Percentiles rank a stretch among this genome's conserved stretches.
phyloP scores from a whole-genome alignment of 1,140 invertebrate species.

The Solenopsis fugax region DNA sequence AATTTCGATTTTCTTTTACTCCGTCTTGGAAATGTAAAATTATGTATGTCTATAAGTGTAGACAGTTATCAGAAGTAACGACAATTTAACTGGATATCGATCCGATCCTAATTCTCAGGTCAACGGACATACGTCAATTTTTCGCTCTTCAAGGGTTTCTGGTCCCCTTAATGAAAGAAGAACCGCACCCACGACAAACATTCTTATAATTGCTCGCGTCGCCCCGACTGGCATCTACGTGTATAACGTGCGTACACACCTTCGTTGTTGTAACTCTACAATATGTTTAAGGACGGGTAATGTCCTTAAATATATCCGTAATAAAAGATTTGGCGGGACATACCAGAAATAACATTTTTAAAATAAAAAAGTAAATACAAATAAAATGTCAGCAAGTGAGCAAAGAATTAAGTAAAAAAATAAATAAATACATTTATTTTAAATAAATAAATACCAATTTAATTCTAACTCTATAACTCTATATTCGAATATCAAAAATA shows the following conservation, averaged over 20 bases:
- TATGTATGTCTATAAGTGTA: background rate
- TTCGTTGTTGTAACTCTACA: background rate
- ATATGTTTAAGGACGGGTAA: background rate
- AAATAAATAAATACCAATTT: background rate
- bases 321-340: background rate
- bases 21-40: background rate
- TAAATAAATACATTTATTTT: background rate
- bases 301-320: background rate
- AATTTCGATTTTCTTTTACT: background rate
- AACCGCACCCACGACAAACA: conserved; percentile 75
- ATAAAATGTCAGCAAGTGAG: too few relatives aligned
- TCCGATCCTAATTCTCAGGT: conserved; percentile 71
- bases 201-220: conserved; percentile 57
- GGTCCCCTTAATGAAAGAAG: conserved; percentile 64
- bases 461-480: too few relatives aligned
- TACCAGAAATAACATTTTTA: background rate
- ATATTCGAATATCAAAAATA: background rate
- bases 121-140: conserved; percentile 66
- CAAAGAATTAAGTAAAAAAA: background rate
- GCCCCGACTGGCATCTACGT: conserved; percentile 5
- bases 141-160: conserved; percentile 45
- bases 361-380: too few relatives aligned
- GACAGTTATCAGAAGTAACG: background rate
- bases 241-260: conserved; percentile 36
- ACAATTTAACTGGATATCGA: conserved; percentile 60